These are phyloP conservation scores for Sarcophaga subvicina DNA, from an alignment of 2,888 invertebrate genomes.

Conservation along the genomic window DNA sequence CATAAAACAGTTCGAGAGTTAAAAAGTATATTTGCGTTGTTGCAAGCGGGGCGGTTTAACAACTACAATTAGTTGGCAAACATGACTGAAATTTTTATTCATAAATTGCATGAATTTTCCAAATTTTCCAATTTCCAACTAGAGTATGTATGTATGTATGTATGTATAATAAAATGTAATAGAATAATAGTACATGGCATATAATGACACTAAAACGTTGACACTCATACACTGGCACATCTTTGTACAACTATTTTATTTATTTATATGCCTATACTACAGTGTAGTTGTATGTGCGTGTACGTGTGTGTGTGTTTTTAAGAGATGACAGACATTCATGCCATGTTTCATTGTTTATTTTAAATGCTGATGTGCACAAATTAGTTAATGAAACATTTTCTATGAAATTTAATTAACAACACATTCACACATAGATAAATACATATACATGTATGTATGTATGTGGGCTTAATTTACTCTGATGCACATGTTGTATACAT, in stretches of 20 bases:
- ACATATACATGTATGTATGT: neutral
- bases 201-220: constrained; percentile 20
- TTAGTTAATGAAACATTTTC: constrained; percentile 61
- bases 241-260: no score
- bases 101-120: constrained; percentile 67
- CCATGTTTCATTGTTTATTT: constrained; percentile 62
- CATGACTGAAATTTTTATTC: constrained; percentile 66
- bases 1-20: constrained; percentile 62
- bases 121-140: constrained; percentile 44
- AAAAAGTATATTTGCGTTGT: constrained; percentile 58
- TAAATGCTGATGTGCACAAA: constrained; percentile 56
- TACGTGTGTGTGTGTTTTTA: constrained; percentile 30
- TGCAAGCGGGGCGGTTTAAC: constrained; percentile 68
- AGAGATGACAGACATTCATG: constrained; percentile 59
- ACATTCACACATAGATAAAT: constrained; percentile 21
- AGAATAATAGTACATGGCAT: constrained; percentile 30
- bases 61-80: constrained; percentile 69
- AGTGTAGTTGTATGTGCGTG: neutral
- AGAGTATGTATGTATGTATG: constrained; percentile 18
- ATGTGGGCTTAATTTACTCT: neutral
- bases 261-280: neutral
- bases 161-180: constrained; percentile 41
- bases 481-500: neutral
- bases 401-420: constrained; percentile 63
- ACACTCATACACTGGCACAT: neutral